Base-by-base conservation (phyloP, 1,140 invertebrate species). In the Solenopsis fugax region DNA sequence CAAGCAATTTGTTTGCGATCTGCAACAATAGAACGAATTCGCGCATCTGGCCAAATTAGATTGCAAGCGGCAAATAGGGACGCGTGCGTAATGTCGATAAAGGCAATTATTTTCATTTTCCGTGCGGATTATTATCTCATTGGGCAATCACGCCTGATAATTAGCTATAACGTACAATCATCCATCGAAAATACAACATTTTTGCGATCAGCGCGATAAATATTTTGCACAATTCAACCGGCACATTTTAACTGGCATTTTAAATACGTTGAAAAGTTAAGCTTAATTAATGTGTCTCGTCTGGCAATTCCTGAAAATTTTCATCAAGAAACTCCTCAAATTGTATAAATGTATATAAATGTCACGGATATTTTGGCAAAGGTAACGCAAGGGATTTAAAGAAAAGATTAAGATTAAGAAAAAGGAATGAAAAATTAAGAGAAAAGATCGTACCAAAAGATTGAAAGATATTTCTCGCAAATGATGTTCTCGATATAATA, bases 91-190 rank as follows among this genome's bases (percentile, higher is more conserved):
- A 75, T 84, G 69, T 60, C 69, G 80, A 84, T 84, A 84, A 75
- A 84, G 80, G 54, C 41, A 84, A 84, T 84, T 84, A 84, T 75
- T 84, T 84, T 84, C 80, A 84, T 84, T 84, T 84, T 84, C 80
- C 71, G n/a, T 84, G 21, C 69, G 48, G 24, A 84, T 84, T 84
- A 73, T 84, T 84, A 84, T 84, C 80, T 73, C 80, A 75, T 58
- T 45, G 54, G 45, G 69, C 69, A 75, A 75, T 84, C 80, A 84
- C 71, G 69, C 21, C 54, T 84, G 69, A 73, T 75, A 81, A 71
- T 67, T 71, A 71, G 65, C 65, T 81, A 56, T 58, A 71, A 75
- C 24, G 13, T 48, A 58, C 41, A 72, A 84, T 84, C 69, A 60
- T 60, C 80, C 69, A 50, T 62, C 67, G 41, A 24, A 18, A 84